Conservation (phyloP, 2,797 vertebrate genomes). For the Sus cebifrons region DNA sequence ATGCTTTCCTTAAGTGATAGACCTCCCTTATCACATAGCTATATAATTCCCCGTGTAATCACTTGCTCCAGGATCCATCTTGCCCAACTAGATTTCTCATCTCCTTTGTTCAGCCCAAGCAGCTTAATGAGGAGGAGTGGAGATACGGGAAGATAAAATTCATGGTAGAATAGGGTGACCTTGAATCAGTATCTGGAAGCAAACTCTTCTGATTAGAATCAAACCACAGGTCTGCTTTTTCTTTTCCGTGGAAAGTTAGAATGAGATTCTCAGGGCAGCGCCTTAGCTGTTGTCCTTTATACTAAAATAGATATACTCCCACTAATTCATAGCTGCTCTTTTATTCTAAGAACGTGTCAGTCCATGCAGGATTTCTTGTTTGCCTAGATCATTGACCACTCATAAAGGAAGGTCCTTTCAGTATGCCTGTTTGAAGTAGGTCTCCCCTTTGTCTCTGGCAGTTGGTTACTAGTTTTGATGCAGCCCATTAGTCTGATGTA, state of each 20-base stretch:
- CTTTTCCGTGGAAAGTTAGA: conserved; percentile 45
- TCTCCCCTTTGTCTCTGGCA: conserved; percentile 72
- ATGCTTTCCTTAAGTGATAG: conserved; percentile 52
- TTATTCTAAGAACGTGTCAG: conserved; percentile 74
- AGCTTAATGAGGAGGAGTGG: conserved; percentile 49
- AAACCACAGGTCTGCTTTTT: conserved; percentile 38
- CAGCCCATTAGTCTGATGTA: conserved; percentile 39
- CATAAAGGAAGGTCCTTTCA: conserved; percentile 77
- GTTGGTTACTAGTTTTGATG: conserved; percentile 68
- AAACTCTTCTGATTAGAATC: conserved; percentile 51
- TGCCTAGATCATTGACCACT: conserved; percentile 68
- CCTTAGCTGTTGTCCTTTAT: neutral
- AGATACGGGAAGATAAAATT: conserved; percentile 53
- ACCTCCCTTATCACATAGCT: neutral
- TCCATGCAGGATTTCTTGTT: conserved; percentile 79
- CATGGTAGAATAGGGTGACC: neutral
- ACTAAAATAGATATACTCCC: conserved; percentile 39
- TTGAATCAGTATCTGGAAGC: conserved; percentile 47
- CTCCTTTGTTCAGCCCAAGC: conserved; percentile 38
- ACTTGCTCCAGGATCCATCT: conserved; percentile 7
- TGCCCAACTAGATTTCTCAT: conserved; percentile 67
- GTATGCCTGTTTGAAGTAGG: conserved; percentile 77
- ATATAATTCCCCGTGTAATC: neutral
- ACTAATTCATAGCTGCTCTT: conserved; percentile 69
- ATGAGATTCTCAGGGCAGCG: conserved; percentile 34